Conservation (phyloP, 2,797 vertebrate genomes). For the Tragopan temminckii region DNA sequence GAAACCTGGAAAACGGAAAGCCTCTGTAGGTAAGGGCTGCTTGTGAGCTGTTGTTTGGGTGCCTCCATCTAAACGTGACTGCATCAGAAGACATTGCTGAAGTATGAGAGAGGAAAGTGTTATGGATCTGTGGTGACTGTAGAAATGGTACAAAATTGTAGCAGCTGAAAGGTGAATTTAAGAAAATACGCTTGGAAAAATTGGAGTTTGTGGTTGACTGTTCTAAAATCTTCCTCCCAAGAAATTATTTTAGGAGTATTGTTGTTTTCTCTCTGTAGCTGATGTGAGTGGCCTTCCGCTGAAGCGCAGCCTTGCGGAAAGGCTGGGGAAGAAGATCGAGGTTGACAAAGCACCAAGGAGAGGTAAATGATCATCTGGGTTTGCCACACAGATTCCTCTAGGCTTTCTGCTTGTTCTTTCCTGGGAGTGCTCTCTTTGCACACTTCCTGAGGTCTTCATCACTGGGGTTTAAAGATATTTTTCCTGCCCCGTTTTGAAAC, state of each 20-base stretch:
- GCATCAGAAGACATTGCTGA: neutral
- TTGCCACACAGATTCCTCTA: neutral
- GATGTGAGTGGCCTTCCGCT: conserved; percentile 70
- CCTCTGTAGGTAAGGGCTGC: conserved; percentile 53
- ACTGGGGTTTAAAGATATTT: neutral
- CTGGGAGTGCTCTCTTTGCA: fast-evolving
- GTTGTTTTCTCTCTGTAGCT: conserved; percentile 7
- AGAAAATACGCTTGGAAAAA: neutral
- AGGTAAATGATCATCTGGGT: conserved; percentile 71
- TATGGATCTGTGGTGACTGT: neutral
- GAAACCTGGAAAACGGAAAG: conserved; percentile 78
- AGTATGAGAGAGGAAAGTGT: neutral
- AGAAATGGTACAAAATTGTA: neutral
- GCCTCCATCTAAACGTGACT: neutral
- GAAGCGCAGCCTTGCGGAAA: conserved; percentile 87
- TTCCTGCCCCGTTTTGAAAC: neutral
- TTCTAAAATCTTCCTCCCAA: neutral
- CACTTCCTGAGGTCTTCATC: neutral
- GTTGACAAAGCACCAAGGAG: conserved; percentile 75
- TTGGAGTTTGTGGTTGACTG: fast-evolving
- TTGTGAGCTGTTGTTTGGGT: neutral
- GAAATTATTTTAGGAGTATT: neutral
- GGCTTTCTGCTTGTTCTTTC: neutral
- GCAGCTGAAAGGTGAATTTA: neutral
- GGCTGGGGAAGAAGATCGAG: conserved; percentile 88